These are phyloP conservation scores for Cataglyphis altisquamis DNA, from an alignment of 2,888 invertebrate species.

Conservation along the genomic window DNA sequence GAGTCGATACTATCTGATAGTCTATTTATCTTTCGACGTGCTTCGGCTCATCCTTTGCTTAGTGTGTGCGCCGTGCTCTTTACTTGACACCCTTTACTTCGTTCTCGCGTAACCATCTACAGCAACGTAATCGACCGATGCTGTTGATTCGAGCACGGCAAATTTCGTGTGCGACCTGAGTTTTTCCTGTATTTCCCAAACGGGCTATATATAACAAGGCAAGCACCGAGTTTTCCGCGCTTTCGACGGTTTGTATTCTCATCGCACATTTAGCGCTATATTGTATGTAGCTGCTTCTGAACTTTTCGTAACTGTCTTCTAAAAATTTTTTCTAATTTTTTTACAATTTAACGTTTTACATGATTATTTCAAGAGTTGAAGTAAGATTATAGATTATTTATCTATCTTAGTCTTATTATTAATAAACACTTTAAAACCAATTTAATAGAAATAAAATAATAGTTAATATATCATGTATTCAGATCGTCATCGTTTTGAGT, in stretches of 20 bases:
- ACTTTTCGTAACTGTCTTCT: not conserved
- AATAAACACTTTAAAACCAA: not conserved
- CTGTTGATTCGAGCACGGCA: conserved; percentile 14
- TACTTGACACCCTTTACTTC: conserved; percentile 63
- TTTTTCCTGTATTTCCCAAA: conserved; percentile 13
- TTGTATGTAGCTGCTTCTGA: not conserved
- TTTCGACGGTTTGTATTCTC: not conserved
- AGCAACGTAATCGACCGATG: conserved; percentile 41
- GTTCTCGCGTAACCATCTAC: conserved; percentile 53
- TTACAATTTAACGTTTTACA: not conserved
- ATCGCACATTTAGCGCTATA: not conserved
- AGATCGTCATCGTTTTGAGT: conserved; percentile 3
- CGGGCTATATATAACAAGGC: not conserved
- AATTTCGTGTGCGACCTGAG: conserved; percentile 21
- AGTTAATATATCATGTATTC: not conserved
- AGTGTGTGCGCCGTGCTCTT: conserved; percentile 66
- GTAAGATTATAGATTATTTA: not conserved
- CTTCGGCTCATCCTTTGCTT: conserved; percentile 64
- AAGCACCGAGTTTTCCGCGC: not conserved
- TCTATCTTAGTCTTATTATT: not conserved
- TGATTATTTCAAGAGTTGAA: not conserved
- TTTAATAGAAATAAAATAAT: not conserved
- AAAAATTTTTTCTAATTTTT: not conserved
- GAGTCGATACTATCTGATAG: conserved; percentile 75
- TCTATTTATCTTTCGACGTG: conserved; percentile 75